These are phyloP conservation scores for Furcifer pardalis DNA, from an alignment of 2,797 vertebrate genomes.

Conservation along the genomic window DNA sequence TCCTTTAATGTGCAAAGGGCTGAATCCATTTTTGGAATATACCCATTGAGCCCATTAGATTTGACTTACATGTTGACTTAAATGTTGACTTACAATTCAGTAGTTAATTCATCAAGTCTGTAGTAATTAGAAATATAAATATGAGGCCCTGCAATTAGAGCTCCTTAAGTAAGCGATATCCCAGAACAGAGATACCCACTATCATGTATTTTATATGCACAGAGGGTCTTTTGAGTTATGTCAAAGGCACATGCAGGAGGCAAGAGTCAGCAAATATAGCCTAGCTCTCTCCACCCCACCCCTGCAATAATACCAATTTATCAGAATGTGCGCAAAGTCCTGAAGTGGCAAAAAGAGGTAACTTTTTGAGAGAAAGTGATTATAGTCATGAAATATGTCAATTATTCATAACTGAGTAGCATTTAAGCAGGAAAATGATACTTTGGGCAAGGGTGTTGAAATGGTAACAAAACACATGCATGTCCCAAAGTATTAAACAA, in stretches of 20 bases:
- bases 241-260: too few species aligned
- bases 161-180: not conserved
- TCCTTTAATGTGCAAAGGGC: too few species aligned
- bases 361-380: constrained; percentile 7
- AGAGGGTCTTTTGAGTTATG: not conserved
- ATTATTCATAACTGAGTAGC: not conserved
- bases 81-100: too few species aligned
- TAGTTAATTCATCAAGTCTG: too few species aligned
- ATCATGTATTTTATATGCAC: too few species aligned
- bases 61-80: too few species aligned
- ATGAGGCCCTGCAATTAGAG: not conserved
- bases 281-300: not conserved
- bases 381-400: not conserved
- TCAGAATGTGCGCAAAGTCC: not conserved
- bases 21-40: too few species aligned
- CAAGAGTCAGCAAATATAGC: not conserved
- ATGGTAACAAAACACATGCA: not conserved
- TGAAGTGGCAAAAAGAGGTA: not conserved
- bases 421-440: not conserved
- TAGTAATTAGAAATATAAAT: too few species aligned
- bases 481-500: constrained; percentile 17
- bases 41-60: too few species aligned
- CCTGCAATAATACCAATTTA: not conserved
- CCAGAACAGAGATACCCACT: too few species aligned
- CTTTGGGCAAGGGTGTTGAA: not conserved